phyloP scores from a whole-genome alignment of 2,888 invertebrate species.

The Stenolophus ochropezus region DNA sequence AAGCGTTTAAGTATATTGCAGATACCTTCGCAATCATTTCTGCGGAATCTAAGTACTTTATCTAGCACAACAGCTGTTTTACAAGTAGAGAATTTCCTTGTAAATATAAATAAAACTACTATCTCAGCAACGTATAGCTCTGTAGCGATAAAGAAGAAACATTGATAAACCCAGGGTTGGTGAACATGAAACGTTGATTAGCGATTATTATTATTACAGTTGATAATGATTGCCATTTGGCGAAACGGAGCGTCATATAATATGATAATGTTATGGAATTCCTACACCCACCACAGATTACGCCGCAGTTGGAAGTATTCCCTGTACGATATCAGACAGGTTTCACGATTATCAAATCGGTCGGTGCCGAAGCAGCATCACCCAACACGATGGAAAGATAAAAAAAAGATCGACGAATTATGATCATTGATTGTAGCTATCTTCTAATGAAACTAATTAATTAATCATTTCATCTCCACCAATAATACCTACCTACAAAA shows the following conservation, averaged over 20 bases:
- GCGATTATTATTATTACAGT: slow-evolving; percentile 24
- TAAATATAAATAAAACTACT: slow-evolving; percentile 9
- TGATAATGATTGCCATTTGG: slow-evolving; percentile 43
- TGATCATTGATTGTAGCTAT: too few species aligned
- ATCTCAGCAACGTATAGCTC: neutral
- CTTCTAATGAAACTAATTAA: too few species aligned
- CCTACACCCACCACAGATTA: slow-evolving; percentile 51
- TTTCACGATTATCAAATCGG: neutral
- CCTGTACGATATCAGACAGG: slow-evolving; percentile 42
- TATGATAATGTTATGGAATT: slow-evolving; percentile 58
- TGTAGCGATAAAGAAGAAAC: neutral
- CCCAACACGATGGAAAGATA: too few species aligned
- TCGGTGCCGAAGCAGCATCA: neutral
- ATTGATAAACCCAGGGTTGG: slow-evolving; percentile 9
- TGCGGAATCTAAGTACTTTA: neutral
- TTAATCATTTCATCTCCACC: too few species aligned
- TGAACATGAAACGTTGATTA: slow-evolving; percentile 27
- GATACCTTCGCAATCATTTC: neutral
- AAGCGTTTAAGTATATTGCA: neutral
- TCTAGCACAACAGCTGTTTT: neutral
- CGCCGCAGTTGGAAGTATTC: slow-evolving; percentile 42
- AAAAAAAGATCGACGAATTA: too few species aligned
- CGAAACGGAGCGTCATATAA: slow-evolving; percentile 46
- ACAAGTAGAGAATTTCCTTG: neutral
- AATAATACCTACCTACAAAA: too few species aligned